These are phyloP conservation scores for Falco rusticolus DNA, from an alignment of 2,797 vertebrate genomes.

Conservation along the genomic window DNA sequence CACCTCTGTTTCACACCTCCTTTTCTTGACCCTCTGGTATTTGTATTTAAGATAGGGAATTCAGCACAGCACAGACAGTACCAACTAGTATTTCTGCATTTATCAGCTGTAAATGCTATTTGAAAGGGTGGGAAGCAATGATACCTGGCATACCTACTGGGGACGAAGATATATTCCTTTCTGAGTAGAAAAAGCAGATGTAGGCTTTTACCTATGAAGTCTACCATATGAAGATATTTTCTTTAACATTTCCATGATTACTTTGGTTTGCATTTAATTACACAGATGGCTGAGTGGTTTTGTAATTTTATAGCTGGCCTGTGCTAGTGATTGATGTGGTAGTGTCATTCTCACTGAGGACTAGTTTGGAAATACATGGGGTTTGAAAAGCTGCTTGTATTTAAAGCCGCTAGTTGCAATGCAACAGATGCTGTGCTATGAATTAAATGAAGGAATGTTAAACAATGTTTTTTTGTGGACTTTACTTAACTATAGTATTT, in stretches of 20 bases:
- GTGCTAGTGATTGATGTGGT: conserved; percentile 42
- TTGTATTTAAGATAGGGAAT: neutral
- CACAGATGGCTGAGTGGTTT: conserved; percentile 21
- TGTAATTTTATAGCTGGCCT: conserved; percentile 51
- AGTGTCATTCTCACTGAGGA: conserved; percentile 17
- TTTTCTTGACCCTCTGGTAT: conserved; percentile 19
- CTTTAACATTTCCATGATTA: conserved; percentile 32
- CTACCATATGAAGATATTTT: conserved; percentile 14
- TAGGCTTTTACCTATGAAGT: neutral
- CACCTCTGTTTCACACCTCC: neutral
- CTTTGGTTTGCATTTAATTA: conserved; percentile 49
- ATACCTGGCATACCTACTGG: neutral
- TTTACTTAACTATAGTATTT: neutral
- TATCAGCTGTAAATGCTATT: neutral
- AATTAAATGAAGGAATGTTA: neutral
- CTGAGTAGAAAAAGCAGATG: neutral
- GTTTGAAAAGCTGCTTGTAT: conserved; percentile 22
- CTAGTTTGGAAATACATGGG: conserved; percentile 13
- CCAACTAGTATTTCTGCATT: neutral
- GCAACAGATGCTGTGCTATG: neutral
- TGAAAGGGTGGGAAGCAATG: neutral
- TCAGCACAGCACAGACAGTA: neutral
- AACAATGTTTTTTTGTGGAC: neutral
- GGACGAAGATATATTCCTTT: neutral
- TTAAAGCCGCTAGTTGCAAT: neutral